phyloP scores from a whole-genome alignment of 2,888 invertebrate genomes.

The Lithophane semibrunnea region DNA sequence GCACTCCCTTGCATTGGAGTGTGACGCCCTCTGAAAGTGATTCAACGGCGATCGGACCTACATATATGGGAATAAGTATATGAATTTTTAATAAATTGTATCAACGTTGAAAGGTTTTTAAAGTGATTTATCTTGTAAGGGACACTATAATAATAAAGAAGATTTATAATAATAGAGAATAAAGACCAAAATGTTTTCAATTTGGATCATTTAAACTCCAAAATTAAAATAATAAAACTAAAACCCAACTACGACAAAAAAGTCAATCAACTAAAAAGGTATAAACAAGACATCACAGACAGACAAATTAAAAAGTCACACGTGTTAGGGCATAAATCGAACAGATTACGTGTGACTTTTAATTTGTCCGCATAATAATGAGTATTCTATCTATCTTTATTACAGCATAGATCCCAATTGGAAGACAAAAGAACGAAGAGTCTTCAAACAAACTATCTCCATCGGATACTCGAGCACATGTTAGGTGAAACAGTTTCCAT shows the following conservation, averaged over 20 bases:
- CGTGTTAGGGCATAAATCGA: too few relatives aligned
- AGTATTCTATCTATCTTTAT: too few relatives aligned
- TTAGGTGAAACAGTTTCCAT: slow-evolving; percentile 50
- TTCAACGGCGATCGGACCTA: slow-evolving; percentile 29
- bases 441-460: slow-evolving; percentile 30
- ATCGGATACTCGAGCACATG: slow-evolving; percentile 25
- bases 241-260: too few relatives aligned
- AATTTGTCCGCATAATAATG: too few relatives aligned
- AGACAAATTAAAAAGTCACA: too few relatives aligned
- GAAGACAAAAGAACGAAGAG: background rate
- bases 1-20: slow-evolving; percentile 56
- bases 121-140: slow-evolving; percentile 8
- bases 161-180: background rate
- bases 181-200: background rate
- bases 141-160: background rate
- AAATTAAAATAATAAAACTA: too few relatives aligned
- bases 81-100: slow-evolving; percentile 19
- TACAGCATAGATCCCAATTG: background rate
- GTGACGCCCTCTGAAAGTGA: slow-evolving; percentile 59
- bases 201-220: background rate
- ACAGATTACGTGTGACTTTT: too few relatives aligned
- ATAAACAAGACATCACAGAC: too few relatives aligned
- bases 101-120: slow-evolving; percentile 2
- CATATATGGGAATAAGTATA: slow-evolving; percentile 1
- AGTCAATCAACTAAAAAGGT: too few relatives aligned